Conservation (phyloP, 2,113 vertebrate species). For the Entomyzon cyanotis region DNA sequence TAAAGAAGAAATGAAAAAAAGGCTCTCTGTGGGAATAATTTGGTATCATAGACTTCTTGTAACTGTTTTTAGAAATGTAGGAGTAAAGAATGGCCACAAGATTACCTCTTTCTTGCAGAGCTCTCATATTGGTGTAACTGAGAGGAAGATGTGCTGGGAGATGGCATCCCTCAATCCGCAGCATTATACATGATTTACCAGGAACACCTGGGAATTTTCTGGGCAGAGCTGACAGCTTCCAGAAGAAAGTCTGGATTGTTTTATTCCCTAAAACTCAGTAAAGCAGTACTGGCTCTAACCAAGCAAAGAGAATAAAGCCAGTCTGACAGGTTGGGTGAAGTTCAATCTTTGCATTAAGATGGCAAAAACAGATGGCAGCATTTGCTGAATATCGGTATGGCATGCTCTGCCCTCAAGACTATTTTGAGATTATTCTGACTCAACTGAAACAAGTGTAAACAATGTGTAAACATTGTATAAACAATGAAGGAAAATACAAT, state of each 20-base stretch:
- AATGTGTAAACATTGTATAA: background rate
- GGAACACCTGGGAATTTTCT: fast-evolving
- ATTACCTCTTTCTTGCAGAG: background rate
- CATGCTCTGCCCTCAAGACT: background rate
- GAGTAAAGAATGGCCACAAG: background rate
- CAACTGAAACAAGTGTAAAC: background rate
- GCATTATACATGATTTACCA: background rate
- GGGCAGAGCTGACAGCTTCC: background rate
- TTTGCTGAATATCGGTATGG: background rate
- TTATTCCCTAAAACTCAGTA: background rate
- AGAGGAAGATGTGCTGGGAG: background rate
- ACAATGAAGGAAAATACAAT: background rate
- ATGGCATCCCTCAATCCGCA: background rate
- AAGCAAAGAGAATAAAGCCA: background rate
- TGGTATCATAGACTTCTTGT: background rate
- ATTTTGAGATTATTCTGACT: background rate
- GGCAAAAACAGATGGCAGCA: background rate
- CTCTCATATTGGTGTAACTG: background rate
- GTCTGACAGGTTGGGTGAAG: background rate
- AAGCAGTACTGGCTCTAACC: background rate
- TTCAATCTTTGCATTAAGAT: background rate
- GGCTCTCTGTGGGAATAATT: background rate
- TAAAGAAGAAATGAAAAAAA: background rate
- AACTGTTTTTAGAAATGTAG: background rate
- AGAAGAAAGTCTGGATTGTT: background rate